These are phyloP conservation scores for Urosaurus nigricauda DNA, from an alignment of 2,797 vertebrate species.

Conservation along the genomic window DNA sequence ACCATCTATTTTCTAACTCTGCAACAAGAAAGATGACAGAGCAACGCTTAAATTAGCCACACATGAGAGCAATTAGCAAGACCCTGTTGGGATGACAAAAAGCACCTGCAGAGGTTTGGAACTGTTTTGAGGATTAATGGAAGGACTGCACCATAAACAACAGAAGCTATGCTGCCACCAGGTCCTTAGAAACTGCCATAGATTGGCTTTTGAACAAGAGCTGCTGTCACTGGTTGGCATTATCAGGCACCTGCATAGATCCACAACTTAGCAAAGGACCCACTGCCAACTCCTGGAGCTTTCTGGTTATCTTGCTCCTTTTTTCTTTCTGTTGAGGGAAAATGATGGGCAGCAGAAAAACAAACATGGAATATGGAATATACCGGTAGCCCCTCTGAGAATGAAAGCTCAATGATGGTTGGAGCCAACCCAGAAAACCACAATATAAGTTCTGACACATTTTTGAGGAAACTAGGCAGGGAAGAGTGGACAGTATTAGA, in stretches of 20 bases:
- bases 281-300: neutral
- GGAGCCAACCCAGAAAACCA: neutral
- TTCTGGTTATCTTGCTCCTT: neutral
- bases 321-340: neutral
- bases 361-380: neutral
- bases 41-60: constrained; percentile 16
- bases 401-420: neutral
- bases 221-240: neutral
- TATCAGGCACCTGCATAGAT: neutral
- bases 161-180: neutral
- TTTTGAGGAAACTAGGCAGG: neutral
- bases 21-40: neutral
- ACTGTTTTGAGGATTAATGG: constrained; percentile 3
- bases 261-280: neutral
- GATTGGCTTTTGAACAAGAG: neutral
- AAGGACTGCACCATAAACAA: neutral
- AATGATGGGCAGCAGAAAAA: neutral
- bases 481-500: neutral
- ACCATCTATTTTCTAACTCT: neutral
- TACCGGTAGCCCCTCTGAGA: neutral
- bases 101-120: constrained; percentile 12
- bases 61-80: constrained; percentile 23
- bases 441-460: neutral
- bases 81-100: constrained; percentile 17
- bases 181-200: neutral